Conservation (phyloP, 1,140 invertebrate genomes). For the Hyles euphorbiae region DNA sequence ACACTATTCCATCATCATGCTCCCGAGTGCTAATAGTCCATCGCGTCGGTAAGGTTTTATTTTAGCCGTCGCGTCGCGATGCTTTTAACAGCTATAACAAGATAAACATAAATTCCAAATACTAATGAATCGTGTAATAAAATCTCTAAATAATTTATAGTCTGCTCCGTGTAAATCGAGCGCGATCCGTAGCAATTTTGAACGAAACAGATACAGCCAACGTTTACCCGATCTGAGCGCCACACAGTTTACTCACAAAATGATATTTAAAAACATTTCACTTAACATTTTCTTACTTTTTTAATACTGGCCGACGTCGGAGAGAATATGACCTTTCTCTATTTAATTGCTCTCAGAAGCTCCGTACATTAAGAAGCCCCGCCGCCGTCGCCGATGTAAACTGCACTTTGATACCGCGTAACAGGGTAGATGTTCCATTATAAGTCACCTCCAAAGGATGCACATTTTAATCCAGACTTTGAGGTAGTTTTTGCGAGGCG, state of each 20-base stretch:
- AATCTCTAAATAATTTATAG: too few relatives aligned
- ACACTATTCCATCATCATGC: too few relatives aligned
- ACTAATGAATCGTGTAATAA: too few relatives aligned
- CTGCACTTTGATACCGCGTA: slow-evolving; percentile 17
- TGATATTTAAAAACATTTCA: too few relatives aligned
- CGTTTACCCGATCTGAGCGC: background rate
- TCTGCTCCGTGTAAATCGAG: too few relatives aligned
- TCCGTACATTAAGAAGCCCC: slow-evolving; percentile 28
- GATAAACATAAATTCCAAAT: too few relatives aligned
- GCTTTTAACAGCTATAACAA: too few relatives aligned
- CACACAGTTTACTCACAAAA: background rate
- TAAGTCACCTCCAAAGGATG: slow-evolving; percentile 7
- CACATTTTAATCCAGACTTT: slow-evolving; percentile 45
- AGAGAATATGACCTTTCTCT: slow-evolving; percentile 34
- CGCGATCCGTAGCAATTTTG: too few relatives aligned
- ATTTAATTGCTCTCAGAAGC: slow-evolving; percentile 43
- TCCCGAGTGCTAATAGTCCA: too few relatives aligned
- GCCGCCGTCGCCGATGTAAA: slow-evolving; percentile 18
- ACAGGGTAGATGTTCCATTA: slow-evolving; percentile 24
- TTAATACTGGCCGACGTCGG: slow-evolving; percentile 18
- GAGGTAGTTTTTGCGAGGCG: slow-evolving; percentile 38
- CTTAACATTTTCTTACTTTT: slow-evolving; percentile 7
- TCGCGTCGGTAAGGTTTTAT: too few relatives aligned
- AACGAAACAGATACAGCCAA: too few relatives aligned
- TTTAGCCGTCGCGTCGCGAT: too few relatives aligned